These are phyloP conservation scores for Rana temporaria DNA, from an alignment of 2,113 vertebrate species.

Conservation along the genomic window DNA sequence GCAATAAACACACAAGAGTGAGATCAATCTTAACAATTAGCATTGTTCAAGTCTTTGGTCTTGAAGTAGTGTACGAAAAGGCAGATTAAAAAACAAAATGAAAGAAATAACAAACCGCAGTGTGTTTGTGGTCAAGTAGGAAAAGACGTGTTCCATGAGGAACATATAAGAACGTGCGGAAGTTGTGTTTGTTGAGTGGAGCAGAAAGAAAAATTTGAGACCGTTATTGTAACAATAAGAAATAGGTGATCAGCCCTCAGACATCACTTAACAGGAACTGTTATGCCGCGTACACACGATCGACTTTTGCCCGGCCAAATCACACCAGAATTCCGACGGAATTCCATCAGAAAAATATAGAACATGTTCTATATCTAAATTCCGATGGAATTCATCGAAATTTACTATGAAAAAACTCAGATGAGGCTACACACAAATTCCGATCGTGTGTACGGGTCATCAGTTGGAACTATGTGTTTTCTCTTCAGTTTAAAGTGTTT, in stretches of 20 bases:
- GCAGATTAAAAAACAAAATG: background rate
- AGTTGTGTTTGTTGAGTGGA: conserved; percentile 18
- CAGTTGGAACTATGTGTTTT: too few species aligned
- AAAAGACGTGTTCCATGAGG: conserved; percentile 14
- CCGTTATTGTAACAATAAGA: conserved; percentile 1
- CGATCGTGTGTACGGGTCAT: too few species aligned
- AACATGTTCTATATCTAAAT: too few species aligned
- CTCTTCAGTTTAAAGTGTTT: too few species aligned
- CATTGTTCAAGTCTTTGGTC: background rate
- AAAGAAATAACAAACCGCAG: background rate
- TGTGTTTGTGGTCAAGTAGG: background rate
- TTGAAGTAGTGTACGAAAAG: too few species aligned
- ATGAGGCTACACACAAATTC: too few species aligned
- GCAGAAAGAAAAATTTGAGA: conserved; percentile 12
- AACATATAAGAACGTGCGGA: conserved; percentile 38
- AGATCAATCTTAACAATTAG: conserved; percentile 22
- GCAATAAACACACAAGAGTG: background rate
- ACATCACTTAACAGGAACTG: background rate
- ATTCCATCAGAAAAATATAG: too few species aligned
- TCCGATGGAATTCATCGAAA: too few species aligned
- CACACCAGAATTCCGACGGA: too few species aligned
- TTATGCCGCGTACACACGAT: too few species aligned
- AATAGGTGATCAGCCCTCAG: background rate
- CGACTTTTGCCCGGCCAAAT: too few species aligned
- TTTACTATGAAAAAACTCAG: too few species aligned